Evolutionary conservation across 2,888 invertebrate species (phyloP), one percentile per base, ranked within the genome.

Genomic region (Lepas anatifera): DNA sequence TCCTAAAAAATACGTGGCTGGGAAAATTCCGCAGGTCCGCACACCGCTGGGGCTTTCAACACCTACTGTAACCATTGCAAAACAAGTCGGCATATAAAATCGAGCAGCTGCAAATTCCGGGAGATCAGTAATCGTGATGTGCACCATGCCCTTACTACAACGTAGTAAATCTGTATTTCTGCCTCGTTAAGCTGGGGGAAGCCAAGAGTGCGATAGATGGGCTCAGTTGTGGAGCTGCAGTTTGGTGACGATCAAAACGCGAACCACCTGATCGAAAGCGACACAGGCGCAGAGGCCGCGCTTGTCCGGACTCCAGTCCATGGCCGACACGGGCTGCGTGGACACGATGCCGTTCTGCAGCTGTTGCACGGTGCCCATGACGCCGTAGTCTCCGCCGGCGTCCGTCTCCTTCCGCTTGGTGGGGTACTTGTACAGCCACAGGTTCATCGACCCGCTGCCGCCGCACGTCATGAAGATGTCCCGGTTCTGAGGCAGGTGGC

Each of bases 361-460:
- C 69, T 90, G 84, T 39, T 84, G 82, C 37, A 95, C 77, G 43
- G 84, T 86, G 0, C 96, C 96, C 2, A 88, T 80, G 0, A 93
- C 87, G 3, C 95, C 95, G 70, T 85, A 80, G 0, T 86, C 84
- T 2, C 84, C 81, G 0, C 90, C 92, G 75, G 92, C 88, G 0
- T 84, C 79, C 76, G 90, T 90, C 52, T 85, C 85, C 63, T 83
- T 85, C 50, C 95, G 83, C 74, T 87, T 87, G 13, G 86, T 85
- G 0, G 96, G 96, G 79, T 96, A 96, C 72, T 86, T 84, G 77
- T 97, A 96, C 83, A 95, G 92, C 96, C 96, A 97, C n/a, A 97
- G 82, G 73, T 89, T 87, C 27, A 95, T 79, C n/a, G 92, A 88
- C 11, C 97, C 97, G 74, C 87, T 87, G 0, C 97, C 97, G 3